A percentile compares a stretch with the other conserved stretches of the same genome.
Conservation (phyloP, 2,888 invertebrate genomes). For the Meiosimyza platycephala region DNA sequence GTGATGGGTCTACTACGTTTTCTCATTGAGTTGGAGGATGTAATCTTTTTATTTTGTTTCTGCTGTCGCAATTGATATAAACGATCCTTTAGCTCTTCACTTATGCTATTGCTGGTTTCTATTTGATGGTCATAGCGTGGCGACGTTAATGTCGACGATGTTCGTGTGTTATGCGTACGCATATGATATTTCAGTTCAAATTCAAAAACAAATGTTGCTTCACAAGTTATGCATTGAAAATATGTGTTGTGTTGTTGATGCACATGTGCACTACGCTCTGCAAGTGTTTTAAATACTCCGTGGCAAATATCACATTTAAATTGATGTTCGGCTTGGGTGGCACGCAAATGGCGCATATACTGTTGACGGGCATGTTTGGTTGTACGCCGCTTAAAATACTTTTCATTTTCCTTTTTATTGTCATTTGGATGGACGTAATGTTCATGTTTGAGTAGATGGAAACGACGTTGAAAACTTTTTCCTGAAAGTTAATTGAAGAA, state of each 20-base stretch:
- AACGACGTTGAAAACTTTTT: slow-evolving; percentile 35
- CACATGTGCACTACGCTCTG: slow-evolving; percentile 12
- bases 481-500: slow-evolving; percentile 26
- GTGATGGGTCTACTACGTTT: slow-evolving; percentile 9
- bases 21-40: too few relatives aligned
- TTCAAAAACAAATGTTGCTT: slow-evolving; percentile 35
- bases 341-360: slow-evolving; percentile 25
- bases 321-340: slow-evolving; percentile 20
- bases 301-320: slow-evolving; percentile 18
- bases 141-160: background rate
- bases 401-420: slow-evolving; percentile 10
- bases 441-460: slow-evolving; percentile 40
- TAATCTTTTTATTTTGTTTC: background rate
- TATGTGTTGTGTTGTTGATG: slow-evolving; percentile 22
- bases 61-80: slow-evolving; percentile 13
- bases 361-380: slow-evolving; percentile 12
- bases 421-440: slow-evolving; percentile 34
- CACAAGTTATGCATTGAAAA: slow-evolving; percentile 36
- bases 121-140: slow-evolving; percentile 14
- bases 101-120: background rate
- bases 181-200: slow-evolving; percentile 42
- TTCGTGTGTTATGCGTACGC: slow-evolving; percentile 36
- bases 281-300: slow-evolving; percentile 17
- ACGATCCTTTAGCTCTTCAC: background rate
- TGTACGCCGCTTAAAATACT: slow-evolving; percentile 13